These are phyloP conservation scores for Papilio gigon DNA, from an alignment of 2,888 invertebrate species.

Conservation along the genomic window DNA sequence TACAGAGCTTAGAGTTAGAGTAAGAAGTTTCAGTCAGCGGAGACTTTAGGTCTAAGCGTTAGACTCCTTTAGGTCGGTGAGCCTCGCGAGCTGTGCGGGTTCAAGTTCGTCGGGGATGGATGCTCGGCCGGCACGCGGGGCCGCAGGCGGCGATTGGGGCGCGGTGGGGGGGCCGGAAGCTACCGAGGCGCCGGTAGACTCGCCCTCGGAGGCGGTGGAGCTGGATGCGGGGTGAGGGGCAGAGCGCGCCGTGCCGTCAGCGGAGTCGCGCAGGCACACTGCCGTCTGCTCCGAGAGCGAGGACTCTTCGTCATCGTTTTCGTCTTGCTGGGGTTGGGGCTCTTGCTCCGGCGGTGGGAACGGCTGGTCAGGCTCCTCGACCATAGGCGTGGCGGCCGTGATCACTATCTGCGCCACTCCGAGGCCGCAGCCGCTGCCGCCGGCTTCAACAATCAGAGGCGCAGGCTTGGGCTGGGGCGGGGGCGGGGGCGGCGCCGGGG, in stretches of 20 bases:
- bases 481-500: conserved; percentile 47
- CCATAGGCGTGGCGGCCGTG: conserved; percentile 96
- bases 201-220: conserved; percentile 86
- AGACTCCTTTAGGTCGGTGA: conserved; percentile 94
- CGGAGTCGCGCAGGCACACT: conserved; percentile 72
- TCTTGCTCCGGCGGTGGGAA: conserved; percentile 85
- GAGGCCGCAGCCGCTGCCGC: conserved; percentile 84
- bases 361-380: conserved; percentile 91
- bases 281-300: conserved; percentile 78
- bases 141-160: conserved; percentile 84
- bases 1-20: conserved; percentile 29
- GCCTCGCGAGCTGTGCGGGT: conserved; percentile 92
- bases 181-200: conserved; percentile 83
- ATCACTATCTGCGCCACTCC: conserved; percentile 95
- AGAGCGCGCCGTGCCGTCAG: conserved; percentile 82
- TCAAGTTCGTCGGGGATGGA: conserved; percentile 95
- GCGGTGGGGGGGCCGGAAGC: conserved; percentile 81
- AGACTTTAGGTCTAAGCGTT: conserved; percentile 86
- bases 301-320: conserved; percentile 74
- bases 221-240: conserved; percentile 84
- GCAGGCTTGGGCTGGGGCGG: conserved; percentile 56
- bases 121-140: conserved; percentile 89
- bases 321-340: conserved; percentile 51
- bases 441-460: conserved; percentile 69
- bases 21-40: conserved; percentile 30